Evolutionary conservation across 2,113 vertebrate genomes (phyloP), one percentile per base, ranked within the genome.

Genomic region (Aplodontia rufa): DNA sequence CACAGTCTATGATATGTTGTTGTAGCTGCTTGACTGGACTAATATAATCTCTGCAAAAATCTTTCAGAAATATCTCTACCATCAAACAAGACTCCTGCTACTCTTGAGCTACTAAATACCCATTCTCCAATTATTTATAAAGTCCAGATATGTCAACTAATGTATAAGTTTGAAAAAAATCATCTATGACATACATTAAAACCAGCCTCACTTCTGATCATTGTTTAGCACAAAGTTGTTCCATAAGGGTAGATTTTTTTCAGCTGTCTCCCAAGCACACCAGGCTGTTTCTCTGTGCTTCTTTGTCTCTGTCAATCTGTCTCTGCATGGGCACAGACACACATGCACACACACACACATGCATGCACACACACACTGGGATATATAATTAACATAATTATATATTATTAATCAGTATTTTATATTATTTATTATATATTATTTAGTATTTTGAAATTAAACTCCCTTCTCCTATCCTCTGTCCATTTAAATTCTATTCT

Each of bases 91-190:
- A n/a, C 30, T 89, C 45, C n/a, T 92, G n/a, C n/a, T 92, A 45
- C 5, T 80, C 26, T 19, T 8, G 86, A 83, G 9, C 35, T 79
- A n/a, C 85, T 35, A 81, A 83, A 81, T 1, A 66, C 0, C 37
- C 30, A 42, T 58, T 93, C 26, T 87, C 47, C 14, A 81, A 35
- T 92, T 71, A 87, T 76, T 93, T 88, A 22, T 62, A 68, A 96
- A 81, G 53, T 83, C 22, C 16, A 66, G 20, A 74, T 7, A 16
- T 45, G 6, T 37, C 64, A 55, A 26, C 49, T 49, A 32, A 32
- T 30, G 32, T 32, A 45, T 7, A 55, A 74, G 40, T 60, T 82
- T 94, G 45, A 58, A 58, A 58, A 93, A 94, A 95, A 30, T 45
- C 13, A 85, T 32, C 10, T 62, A 19, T n/a, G 19, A 24, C 26